Percentiles rank a stretch among this genome's conserved stretches.
Evolutionary conservation across 2,113 vertebrate genomes (phyloP).

Genomic region (Pandion haliaetus): DNA sequence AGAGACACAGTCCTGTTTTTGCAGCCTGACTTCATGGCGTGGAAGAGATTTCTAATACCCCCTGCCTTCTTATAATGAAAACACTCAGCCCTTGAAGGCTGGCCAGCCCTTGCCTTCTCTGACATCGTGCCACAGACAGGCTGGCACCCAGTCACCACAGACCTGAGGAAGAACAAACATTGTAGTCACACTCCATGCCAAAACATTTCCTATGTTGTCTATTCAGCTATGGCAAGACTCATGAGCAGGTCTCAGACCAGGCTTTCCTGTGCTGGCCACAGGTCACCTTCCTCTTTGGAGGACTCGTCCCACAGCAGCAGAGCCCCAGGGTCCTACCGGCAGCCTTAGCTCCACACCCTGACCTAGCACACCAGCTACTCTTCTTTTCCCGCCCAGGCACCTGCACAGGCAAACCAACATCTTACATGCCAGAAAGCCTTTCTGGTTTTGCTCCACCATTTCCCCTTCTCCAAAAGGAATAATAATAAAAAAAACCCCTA

Average conservation of each 20-base stretch:
- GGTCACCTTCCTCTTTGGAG: background rate
- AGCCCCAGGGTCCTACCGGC: background rate
- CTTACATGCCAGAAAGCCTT: fast-evolving
- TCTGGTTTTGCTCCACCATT: background rate
- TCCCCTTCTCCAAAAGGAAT: background rate
- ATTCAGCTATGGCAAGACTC: background rate
- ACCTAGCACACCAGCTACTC: background rate
- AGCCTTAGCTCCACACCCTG: background rate
- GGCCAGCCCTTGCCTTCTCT: background rate
- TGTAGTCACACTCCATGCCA: background rate
- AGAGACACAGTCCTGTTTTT: background rate
- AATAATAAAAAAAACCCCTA: fast-evolving
- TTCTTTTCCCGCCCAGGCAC: background rate
- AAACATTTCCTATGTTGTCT: background rate
- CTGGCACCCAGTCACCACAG: background rate
- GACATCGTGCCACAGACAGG: background rate
- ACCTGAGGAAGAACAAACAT: background rate
- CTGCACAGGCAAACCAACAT: background rate
- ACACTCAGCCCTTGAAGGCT: background rate
- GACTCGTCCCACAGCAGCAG: background rate
- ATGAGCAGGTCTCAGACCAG: background rate
- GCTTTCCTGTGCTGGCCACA: background rate
- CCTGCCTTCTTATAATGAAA: background rate
- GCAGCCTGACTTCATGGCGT: background rate
- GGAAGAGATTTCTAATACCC: background rate